A percentile compares a stretch with the other conserved stretches of the same genome.
Conservation (phyloP, 2,797 vertebrate species). For the Xerus rutilus region DNA sequence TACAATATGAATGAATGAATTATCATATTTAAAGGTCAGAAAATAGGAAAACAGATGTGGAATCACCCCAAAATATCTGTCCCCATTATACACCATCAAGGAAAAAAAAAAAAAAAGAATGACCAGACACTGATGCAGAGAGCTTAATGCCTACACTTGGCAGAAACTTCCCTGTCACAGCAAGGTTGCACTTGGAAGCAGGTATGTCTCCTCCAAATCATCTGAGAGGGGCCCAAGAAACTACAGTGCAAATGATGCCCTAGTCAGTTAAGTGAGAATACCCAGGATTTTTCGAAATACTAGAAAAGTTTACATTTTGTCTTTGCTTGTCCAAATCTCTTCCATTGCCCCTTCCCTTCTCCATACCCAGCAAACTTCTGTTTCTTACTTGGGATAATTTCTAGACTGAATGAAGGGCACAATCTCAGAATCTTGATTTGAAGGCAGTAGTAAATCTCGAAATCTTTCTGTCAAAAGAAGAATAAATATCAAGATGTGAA, state of each 20-base stretch:
- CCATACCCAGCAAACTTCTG: background rate
- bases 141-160: background rate
- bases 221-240: background rate
- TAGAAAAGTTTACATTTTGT: background rate
- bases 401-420: constrained; percentile 95
- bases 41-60: constrained; percentile 62
- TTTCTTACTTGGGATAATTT: constrained; percentile 95
- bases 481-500: constrained; percentile 74
- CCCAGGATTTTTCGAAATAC: background rate
- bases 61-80: constrained; percentile 76
- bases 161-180: constrained; percentile 24
- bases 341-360: background rate
- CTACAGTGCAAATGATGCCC: background rate
- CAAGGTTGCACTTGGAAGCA: background rate
- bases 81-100: constrained; percentile 25
- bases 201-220: background rate
- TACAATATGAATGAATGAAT: constrained; percentile 73
- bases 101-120: constrained; percentile 65
- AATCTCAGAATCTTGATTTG: constrained; percentile 91
- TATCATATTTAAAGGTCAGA: constrained; percentile 61
- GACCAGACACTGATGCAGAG: constrained; percentile 47
- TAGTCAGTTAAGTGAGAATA: background rate
- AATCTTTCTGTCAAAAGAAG: constrained; percentile 92
- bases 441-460: constrained; percentile 92
- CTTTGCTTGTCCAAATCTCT: background rate